A percentile compares a stretch with the other conserved stretches of the same genome.
Evolutionary conservation across 2,797 vertebrate genomes (phyloP).

Genomic region (Falco novaeseelandiae): DNA sequence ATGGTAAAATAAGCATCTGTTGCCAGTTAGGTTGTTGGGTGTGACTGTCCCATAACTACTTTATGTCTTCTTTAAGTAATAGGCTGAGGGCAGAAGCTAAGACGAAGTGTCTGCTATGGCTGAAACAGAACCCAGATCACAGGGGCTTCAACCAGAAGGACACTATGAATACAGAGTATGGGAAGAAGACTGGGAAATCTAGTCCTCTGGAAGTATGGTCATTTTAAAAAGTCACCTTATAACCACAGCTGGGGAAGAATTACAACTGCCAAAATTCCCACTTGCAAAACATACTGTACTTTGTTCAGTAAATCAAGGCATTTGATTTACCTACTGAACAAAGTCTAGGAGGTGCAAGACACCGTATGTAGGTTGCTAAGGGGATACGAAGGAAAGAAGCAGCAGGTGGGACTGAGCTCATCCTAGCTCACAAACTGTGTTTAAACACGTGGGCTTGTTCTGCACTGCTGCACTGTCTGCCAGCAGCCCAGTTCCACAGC

Average conservation of each 20-base stretch:
- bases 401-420: not conserved
- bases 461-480: rapidly evolving
- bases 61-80: not conserved
- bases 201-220: too few species aligned
- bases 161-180: not conserved
- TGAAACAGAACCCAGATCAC: not conserved
- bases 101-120: not conserved
- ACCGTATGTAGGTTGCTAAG: not conserved
- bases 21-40: not conserved
- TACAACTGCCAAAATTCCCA: not conserved
- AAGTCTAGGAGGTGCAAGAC: not conserved
- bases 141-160: not conserved
- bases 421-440: not conserved
- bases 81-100: not conserved
- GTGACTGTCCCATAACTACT: not conserved
- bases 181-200: not conserved
- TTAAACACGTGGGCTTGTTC: not conserved
- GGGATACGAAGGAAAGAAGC: not conserved
- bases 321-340: not conserved
- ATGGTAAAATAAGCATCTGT: not conserved
- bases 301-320: not conserved
- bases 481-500: not conserved
- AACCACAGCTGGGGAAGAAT: not conserved
- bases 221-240: not conserved
- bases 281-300: not conserved